Percentiles rank a stretch among this genome's conserved stretches.
These are phyloP conservation scores for Polyodon spathula DNA, from an alignment of 2,113 vertebrate species.

Conservation along the genomic window DNA sequence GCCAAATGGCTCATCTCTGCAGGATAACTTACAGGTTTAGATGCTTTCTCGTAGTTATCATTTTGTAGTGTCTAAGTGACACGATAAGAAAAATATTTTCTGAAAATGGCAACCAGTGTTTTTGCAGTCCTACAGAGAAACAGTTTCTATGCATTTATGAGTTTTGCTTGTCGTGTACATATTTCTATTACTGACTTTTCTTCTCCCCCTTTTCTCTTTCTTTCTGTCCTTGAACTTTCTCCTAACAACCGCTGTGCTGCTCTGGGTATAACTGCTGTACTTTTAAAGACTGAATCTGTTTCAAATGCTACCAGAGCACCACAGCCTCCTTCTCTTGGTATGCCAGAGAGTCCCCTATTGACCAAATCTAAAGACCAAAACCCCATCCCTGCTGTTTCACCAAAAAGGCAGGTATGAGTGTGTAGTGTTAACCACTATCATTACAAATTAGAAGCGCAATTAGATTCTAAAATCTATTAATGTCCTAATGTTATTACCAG, in stretches of 20 bases:
- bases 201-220: slow-evolving; percentile 19
- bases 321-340: slow-evolving; percentile 40
- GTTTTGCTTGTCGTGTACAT: not conserved
- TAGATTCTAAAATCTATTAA: no score
- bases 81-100: no score
- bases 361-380: slow-evolving; percentile 52
- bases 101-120: no score
- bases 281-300: slow-evolving; percentile 34
- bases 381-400: slow-evolving; percentile 50
- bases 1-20: no score
- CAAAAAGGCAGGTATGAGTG: slow-evolving; percentile 75
- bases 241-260: slow-evolving; percentile 21
- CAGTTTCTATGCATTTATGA: not conserved
- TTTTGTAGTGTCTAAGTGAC: no score
- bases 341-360: slow-evolving; percentile 52
- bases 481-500: no score
- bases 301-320: slow-evolving; percentile 39
- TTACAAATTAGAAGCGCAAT: no score
- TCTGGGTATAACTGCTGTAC: slow-evolving; percentile 22
- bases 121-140: no score
- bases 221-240: slow-evolving; percentile 8
- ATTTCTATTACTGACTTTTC: slow-evolving; percentile 4
- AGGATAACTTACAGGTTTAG: no score
- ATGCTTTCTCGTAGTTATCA: no score
- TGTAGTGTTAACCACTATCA: not conserved